These are phyloP conservation scores for Melierax canorus DNA, from an alignment of 2,113 vertebrate genomes.

Conservation along the genomic window DNA sequence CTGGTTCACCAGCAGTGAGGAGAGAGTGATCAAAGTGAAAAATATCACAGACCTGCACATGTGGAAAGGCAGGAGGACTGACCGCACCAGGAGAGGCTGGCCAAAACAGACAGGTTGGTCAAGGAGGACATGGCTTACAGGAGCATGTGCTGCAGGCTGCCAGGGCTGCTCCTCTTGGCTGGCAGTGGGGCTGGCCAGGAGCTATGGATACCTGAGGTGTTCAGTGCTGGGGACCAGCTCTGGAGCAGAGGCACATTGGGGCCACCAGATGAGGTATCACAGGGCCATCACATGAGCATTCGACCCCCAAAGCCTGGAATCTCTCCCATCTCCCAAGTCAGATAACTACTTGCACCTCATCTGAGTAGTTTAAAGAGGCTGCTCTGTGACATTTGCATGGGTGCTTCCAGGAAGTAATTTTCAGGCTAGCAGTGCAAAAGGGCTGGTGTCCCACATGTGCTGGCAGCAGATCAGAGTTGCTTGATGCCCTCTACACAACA, in stretches of 20 bases:
- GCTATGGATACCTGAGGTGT: background rate
- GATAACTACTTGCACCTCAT: background rate
- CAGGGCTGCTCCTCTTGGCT: background rate
- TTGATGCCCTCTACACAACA: background rate
- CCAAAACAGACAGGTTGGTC: background rate
- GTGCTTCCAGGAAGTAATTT: background rate
- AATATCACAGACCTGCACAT: fast-evolving
- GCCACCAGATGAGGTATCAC: background rate
- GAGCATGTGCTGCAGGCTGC: background rate
- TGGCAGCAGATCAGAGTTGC: background rate
- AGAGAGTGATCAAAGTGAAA: background rate
- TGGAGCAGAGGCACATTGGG: fast-evolving
- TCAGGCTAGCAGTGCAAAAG: background rate
- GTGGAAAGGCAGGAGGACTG: background rate
- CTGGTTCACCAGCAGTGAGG: background rate
- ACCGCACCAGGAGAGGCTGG: background rate
- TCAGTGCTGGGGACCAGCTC: fast-evolving
- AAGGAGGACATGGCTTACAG: background rate
- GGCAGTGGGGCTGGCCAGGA: background rate
- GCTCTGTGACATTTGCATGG: background rate
- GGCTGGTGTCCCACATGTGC: background rate
- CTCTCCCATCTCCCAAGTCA: background rate
- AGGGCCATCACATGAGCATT: background rate
- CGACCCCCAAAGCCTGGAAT: background rate
- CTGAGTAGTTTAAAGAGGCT: background rate